Conservation (phyloP, 2,113 vertebrate genomes). For the Neopipo cinnamomea region DNA sequence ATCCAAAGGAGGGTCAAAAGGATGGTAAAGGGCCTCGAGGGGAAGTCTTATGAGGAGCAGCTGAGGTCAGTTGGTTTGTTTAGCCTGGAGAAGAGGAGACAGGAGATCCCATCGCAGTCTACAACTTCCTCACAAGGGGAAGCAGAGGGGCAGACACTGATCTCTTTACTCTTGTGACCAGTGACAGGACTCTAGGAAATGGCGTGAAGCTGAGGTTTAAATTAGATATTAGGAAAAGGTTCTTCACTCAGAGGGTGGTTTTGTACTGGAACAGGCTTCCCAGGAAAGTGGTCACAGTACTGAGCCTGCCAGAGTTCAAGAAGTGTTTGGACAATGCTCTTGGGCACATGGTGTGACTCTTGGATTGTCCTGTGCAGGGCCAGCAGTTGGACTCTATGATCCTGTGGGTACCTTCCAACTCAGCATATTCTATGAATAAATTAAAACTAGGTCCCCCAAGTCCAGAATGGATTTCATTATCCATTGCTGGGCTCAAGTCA, state of each 20-base stretch:
- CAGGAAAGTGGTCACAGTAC: background rate
- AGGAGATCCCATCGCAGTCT: background rate
- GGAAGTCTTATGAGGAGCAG: fast-evolving
- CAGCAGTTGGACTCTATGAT: background rate
- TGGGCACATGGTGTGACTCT: background rate
- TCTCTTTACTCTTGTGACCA: background rate
- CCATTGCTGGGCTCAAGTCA: background rate
- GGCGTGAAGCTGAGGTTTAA: background rate
- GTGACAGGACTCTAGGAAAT: background rate
- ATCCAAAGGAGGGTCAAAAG: background rate
- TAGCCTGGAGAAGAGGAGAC: background rate
- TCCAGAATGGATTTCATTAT: background rate
- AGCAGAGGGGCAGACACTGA: background rate
- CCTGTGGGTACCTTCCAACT: background rate
- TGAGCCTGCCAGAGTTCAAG: background rate
- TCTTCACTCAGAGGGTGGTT: background rate
- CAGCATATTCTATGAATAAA: background rate
- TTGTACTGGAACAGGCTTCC: background rate
- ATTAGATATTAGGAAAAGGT: background rate
- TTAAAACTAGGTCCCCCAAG: background rate
- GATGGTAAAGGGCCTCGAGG: background rate
- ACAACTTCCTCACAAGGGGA: background rate
- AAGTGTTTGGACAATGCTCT: background rate
- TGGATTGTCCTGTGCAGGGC: background rate
- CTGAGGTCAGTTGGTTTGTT: background rate